These are phyloP conservation scores for Troides oblongomaculatus DNA, from an alignment of 2,888 invertebrate genomes.

Conservation along the genomic window DNA sequence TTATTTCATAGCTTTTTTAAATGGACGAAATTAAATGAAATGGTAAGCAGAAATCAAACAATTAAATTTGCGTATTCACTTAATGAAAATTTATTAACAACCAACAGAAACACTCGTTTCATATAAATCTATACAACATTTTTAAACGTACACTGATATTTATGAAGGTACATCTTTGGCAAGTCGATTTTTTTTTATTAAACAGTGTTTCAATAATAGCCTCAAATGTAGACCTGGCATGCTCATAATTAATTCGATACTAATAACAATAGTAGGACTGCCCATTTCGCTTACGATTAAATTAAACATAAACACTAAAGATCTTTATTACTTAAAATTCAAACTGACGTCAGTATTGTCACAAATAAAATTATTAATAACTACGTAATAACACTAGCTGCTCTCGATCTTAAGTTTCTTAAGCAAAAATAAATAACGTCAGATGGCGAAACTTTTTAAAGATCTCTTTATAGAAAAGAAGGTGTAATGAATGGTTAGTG, in stretches of 20 bases:
- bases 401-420: conserved; percentile 1
- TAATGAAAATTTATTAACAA: conserved; percentile 70
- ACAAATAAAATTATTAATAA: conserved; percentile 17
- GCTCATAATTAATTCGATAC: conserved; percentile 5
- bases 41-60: not conserved
- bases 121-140: conserved; percentile 48
- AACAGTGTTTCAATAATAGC: conserved; percentile 29
- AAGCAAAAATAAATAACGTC: not conserved
- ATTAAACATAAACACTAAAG: conserved; percentile 25
- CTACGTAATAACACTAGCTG: conserved; percentile 11
- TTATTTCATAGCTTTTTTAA: too few species aligned
- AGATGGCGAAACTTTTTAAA: conserved; percentile 11
- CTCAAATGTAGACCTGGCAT: conserved; percentile 28
- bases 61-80: conserved; percentile 35
- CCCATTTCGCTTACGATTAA: conserved; percentile 20
- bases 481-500: not conserved
- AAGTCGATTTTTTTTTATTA: conserved; percentile 38
- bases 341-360: conserved; percentile 5
- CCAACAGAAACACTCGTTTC: conserved; percentile 63
- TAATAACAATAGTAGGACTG: conserved; percentile 21
- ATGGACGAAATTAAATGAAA: not conserved
- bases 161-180: conserved; percentile 52
- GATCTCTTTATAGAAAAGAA: conserved; percentile 15
- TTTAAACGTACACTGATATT: conserved; percentile 43
- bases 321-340: conserved; percentile 25